Percentiles rank a stretch among this genome's conserved stretches.
Conservation (phyloP, 2,888 invertebrate species). For the Operophtera brumata region DNA sequence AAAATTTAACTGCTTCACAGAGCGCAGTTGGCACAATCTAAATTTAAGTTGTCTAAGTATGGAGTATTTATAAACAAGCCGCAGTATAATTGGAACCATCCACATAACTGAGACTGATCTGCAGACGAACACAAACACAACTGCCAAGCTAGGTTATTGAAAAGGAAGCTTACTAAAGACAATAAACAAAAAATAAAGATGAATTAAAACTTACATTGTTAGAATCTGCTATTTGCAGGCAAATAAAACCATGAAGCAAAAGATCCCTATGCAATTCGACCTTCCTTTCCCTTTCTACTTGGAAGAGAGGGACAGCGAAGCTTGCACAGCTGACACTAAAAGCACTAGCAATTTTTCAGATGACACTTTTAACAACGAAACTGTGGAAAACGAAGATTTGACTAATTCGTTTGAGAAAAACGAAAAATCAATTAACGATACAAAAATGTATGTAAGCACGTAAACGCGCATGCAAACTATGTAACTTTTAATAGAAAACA, state of each 20-base stretch:
- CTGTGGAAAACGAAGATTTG: conserved; percentile 45
- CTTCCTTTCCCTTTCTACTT: conserved; percentile 70
- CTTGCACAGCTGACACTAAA: conserved; percentile 72
- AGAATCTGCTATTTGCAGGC: conserved; percentile 57
- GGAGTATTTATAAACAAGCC: conserved; percentile 65
- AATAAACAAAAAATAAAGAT: conserved; percentile 16
- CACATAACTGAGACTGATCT: conserved; percentile 58
- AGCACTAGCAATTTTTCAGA: conserved; percentile 74
- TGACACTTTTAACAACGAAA: conserved; percentile 53
- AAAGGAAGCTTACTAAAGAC: conserved; percentile 27
- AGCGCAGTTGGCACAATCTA: conserved; percentile 52
- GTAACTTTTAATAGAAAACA: conserved; percentile 42
- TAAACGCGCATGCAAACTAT: conserved; percentile 43
- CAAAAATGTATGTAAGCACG: conserved; percentile 35
- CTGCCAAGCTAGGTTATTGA: conserved; percentile 15
- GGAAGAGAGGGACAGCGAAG: conserved; percentile 64
- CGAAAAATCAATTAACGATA: conserved; percentile 46
- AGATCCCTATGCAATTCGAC: conserved; percentile 59
- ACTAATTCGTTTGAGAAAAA: conserved; percentile 43
- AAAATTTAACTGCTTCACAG: conserved; percentile 27
- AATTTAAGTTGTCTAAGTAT: conserved; percentile 64
- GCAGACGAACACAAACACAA: conserved; percentile 57
- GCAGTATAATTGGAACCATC: conserved; percentile 64
- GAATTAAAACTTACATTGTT: conserved; percentile 61
- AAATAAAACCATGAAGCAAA: conserved; percentile 72